Evolutionary conservation across 2,888 invertebrate species (phyloP).

Genomic region (Drosophila prostipennis): DNA sequence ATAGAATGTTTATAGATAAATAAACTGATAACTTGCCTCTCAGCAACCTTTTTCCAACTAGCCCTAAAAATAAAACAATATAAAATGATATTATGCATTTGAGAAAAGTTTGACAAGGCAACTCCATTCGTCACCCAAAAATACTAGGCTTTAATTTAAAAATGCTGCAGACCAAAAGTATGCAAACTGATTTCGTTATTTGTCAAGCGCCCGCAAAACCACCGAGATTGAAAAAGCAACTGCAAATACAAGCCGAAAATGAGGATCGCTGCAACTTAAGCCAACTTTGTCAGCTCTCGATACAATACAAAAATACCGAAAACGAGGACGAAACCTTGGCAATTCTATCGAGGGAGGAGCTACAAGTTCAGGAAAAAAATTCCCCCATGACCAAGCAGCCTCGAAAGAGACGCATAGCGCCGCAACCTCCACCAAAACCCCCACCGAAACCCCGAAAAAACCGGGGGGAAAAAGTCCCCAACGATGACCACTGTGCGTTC

Average conservation of each 20-base stretch:
- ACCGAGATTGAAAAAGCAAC: constrained; percentile 33
- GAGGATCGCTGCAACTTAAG: constrained; percentile 14
- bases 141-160: background rate
- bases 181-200: constrained; percentile 28
- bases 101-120: background rate
- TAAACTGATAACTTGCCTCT: background rate
- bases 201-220: constrained; percentile 42
- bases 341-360: constrained; percentile 12
- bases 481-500: constrained; percentile 60
- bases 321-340: background rate
- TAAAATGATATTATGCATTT: constrained; percentile 1
- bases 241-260: constrained; percentile 12
- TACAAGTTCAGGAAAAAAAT: background rate
- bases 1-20: background rate
- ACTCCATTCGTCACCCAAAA: background rate
- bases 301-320: background rate
- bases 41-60: background rate
- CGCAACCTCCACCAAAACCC: constrained; percentile 48
- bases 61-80: background rate
- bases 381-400: constrained; percentile 21
- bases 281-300: constrained; percentile 27
- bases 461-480: background rate
- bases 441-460: constrained; percentile 24
- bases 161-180: constrained; percentile 33
- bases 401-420: constrained; percentile 59